Evolutionary conservation across 1,140 invertebrate genomes (phyloP), one percentile per base, ranked within the genome.

Genomic region (Papilio dardanus): DNA sequence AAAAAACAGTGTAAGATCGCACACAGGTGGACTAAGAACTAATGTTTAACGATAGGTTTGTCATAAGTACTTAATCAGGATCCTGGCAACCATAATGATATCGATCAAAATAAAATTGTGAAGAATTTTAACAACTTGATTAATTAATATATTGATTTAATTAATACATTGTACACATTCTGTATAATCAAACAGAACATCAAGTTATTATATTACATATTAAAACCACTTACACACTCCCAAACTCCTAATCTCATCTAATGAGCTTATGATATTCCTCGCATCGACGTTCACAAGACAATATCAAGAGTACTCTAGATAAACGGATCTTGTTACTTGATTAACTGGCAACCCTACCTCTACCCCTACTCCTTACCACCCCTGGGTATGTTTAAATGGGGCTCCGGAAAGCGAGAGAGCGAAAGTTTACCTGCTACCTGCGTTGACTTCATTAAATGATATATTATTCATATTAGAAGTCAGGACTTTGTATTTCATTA

Each of bases 301-400:
- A 89, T 89, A 92, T 90, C 90, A 91, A 91, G 90, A 88, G 88
- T 90, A 81, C 89, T 92, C 84, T 86, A 89, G 87, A 92, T 92
- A 93, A 93, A 93, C 90, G 90, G 90, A 91, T 93, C 90, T 88
- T 88, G 91, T 91, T 92, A 92, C 91, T 92, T 93, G 89, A 93
- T 93, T 93, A 93, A 91, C 89, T 88, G 86, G 86, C 83, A 88
- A 88, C 88, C 89, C 86, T 86, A 86, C 88, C n/a, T 86, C 14
- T 37, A 37, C 35, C n/a, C n/a, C 35, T 12, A 37, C 35, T 12
- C 88, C 86, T 91, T 90, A 89, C 89, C 87, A 89, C 90, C 89
- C 75, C 85, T 62, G 90, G 90, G 90, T 91, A 91, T 92, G 91
- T 92, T 92, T 92, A 91, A 92, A 90, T 91, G 88, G 86, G 86